phyloP scores from a whole-genome alignment of 1,140 invertebrate species.

The Neodiprion fabricii region DNA sequence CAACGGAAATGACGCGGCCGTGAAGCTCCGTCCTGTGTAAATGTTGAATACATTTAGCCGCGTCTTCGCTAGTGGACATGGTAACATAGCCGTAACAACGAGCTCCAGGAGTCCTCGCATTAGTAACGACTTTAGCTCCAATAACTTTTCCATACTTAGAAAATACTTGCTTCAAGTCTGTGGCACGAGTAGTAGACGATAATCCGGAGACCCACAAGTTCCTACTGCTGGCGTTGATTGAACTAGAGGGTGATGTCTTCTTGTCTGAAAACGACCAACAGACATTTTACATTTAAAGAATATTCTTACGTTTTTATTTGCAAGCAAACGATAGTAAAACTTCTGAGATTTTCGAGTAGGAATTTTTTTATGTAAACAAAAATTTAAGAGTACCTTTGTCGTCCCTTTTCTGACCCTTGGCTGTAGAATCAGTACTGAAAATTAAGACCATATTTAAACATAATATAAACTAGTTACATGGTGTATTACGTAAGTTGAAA shows the following conservation, averaged over 20 bases:
- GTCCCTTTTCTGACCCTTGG: conserved; percentile 54
- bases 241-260: conserved; percentile 43
- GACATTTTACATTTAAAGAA: not conserved
- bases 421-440: conserved; percentile 53
- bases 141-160: conserved; percentile 94
- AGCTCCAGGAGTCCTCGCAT: conserved; percentile 87
- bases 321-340: no score
- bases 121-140: conserved; percentile 96
- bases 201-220: conserved; percentile 94
- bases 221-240: conserved; percentile 63
- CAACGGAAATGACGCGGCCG: conserved; percentile 91
- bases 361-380: no score
- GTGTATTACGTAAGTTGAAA: not conserved
- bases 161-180: conserved; percentile 90
- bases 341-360: no score
- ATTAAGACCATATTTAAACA: conserved; percentile 31
- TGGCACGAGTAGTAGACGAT: conserved; percentile 86
- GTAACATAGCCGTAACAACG: conserved; percentile 95
- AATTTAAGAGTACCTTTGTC: conserved; percentile 50
- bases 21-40: conserved; percentile 90
- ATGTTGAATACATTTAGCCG: conserved; percentile 87
- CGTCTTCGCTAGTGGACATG: conserved; percentile 88
- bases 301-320: no score
- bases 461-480: conserved; percentile 13
- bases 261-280: conserved; percentile 44